Percentiles rank a stretch among this genome's conserved stretches.
phyloP scores from a whole-genome alignment of 2,113 vertebrate species.

The Catharus minimus region DNA sequence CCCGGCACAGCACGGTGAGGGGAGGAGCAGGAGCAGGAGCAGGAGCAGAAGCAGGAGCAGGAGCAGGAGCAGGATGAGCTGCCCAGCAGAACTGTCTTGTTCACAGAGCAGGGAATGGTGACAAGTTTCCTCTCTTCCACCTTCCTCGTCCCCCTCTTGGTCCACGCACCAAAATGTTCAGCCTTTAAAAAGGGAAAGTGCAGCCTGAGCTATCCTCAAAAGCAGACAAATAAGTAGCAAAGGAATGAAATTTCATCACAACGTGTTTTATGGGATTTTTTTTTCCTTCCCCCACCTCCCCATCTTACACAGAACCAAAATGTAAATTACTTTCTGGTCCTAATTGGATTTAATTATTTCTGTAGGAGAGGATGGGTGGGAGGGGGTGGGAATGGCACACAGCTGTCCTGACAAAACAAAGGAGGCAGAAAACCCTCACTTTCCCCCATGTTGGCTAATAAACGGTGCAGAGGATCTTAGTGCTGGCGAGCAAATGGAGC shows the following conservation, averaged over 20 bases:
- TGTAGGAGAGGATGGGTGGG: conserved; percentile 52
- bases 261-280: not conserved
- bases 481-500: conserved; percentile 22
- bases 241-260: conserved; percentile 62
- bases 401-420: conserved; percentile 69
- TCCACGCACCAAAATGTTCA: not conserved
- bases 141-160: fast-evolving
- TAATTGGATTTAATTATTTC: conserved; percentile 83
- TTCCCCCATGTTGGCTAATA: conserved; percentile 36
- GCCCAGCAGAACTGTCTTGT: conserved; percentile 9
- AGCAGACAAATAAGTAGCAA: conserved; percentile 66
- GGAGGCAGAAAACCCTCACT: conserved; percentile 57
- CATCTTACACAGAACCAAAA: conserved; percentile 73
- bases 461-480: not conserved
- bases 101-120: not conserved
- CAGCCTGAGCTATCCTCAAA: conserved; percentile 27
- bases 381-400: conserved; percentile 68
- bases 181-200: conserved; percentile 39
- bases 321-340: conserved; percentile 80
- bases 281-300: not conserved
- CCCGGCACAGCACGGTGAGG: not conserved
- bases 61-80: conserved; percentile 8
- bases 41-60: conserved; percentile 24
- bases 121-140: not conserved
- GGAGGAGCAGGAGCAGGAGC: conserved; percentile 19